Base-by-base conservation (phyloP, 2,113 vertebrate genomes). In the Hippocampus abdominalis region DNA sequence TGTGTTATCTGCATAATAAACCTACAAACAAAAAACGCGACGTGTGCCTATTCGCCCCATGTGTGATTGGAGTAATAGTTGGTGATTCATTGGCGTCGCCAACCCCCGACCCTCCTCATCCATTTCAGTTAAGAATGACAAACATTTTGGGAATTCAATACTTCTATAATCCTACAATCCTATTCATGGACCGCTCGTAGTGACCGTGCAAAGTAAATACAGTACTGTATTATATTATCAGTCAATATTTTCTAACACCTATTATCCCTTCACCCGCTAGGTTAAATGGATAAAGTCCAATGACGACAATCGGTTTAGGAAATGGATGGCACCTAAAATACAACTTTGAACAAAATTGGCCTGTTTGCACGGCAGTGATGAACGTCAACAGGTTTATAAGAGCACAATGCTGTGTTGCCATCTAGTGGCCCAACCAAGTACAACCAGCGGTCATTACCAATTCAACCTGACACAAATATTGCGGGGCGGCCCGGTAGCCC, bases 1-100 rank as follows among this genome's bases (percentile, higher is more conserved):
- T 7, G 51, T 54, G n/a, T 54, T n/a, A 23, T 1, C 3, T 36
- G 3, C 8, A 32, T 7, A 21, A 1, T 18, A 39, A 39, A 59
- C 27, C 0, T 16, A 59, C 25, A 59, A 21, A 39, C 18, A n/a
- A n/a, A 21, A 61, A 61, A 16, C 6, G 57, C 15, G 27, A 29
- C 25, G 54, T 57, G n/a, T 60, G 2, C 12, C 2, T 8, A 60
- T 27, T 60, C 15, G 7, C 13, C 32, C 32, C 1, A 48, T 49
- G 4, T 1, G 46, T 5, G 15, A 48, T 5, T 3, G 12, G 46
- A 48, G 18, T 48, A 48, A 5, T 20, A 20, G 46, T 5, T 48
- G 13, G 46, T 48, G 16, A 75, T 72, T 71, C 82, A 84, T 78
- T 66, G 63, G 66, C 1, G 72, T 71, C 73, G 78, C 53, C 21